A percentile compares a stretch with the other conserved stretches of the same genome.
These are phyloP conservation scores for Poliocrania exsul DNA, from an alignment of 2,797 vertebrate genomes.

Conservation along the genomic window DNA sequence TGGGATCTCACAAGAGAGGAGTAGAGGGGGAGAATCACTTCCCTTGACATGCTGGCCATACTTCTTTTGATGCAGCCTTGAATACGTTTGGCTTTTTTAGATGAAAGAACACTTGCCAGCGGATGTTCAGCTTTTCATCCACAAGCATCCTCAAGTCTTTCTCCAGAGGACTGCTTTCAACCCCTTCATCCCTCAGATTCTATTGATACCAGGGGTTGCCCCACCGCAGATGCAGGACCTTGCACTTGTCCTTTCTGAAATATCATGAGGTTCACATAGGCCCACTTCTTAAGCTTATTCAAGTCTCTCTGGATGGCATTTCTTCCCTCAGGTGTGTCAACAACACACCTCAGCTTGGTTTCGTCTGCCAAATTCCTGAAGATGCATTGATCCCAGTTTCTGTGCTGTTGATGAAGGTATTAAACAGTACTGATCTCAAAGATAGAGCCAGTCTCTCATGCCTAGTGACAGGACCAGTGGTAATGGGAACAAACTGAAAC, in stretches of 20 bases:
- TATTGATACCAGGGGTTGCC: accelerated
- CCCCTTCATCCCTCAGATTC: not conserved
- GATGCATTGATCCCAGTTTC: not conserved
- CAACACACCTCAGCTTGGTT: not conserved
- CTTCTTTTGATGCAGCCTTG: not conserved
- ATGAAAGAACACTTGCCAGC: accelerated
- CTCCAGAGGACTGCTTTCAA: not conserved
- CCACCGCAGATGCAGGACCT: not conserved
- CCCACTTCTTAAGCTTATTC: not conserved
- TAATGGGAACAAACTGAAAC: not conserved
- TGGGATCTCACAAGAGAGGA: not conserved
- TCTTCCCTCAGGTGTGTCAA: not conserved
- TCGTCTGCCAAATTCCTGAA: not conserved
- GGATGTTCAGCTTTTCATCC: not conserved
- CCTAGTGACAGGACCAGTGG: not conserved
- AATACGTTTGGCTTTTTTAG: accelerated
- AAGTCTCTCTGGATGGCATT: not conserved
- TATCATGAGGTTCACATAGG: not conserved
- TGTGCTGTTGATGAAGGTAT: not conserved
- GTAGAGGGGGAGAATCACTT: not conserved
- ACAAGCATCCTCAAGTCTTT: not conserved
- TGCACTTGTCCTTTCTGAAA: not conserved
- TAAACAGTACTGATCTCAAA: not conserved
- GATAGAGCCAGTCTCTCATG: not conserved
- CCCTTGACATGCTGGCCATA: accelerated